Conservation (phyloP, 2,888 invertebrate genomes). For the Leptinotarsa haldemani region DNA sequence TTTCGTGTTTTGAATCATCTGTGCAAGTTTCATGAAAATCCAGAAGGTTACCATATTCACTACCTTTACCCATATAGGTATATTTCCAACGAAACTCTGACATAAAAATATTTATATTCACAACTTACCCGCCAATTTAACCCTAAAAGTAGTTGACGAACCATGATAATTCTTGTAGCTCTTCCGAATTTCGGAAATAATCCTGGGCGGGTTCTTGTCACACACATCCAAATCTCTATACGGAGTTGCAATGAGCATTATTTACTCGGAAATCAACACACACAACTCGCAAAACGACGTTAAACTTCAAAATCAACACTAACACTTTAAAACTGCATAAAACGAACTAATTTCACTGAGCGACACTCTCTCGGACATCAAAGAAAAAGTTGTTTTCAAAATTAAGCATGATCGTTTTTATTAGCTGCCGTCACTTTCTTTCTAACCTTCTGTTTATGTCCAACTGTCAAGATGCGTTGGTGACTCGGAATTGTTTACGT, state of each 20-base stretch:
- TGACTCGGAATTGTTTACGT: slow-evolving; percentile 25
- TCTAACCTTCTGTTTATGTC: background rate
- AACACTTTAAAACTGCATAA: slow-evolving; percentile 22
- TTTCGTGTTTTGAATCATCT: too few species aligned
- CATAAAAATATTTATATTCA: background rate
- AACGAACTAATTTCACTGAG: slow-evolving; percentile 35
- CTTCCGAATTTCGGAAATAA: slow-evolving; percentile 63
- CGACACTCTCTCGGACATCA: slow-evolving; percentile 28
- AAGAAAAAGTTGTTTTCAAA: slow-evolving; percentile 41
- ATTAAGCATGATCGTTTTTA: slow-evolving; percentile 30
- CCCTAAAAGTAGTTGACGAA: slow-evolving; percentile 56
- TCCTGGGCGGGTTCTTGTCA: slow-evolving; percentile 59
- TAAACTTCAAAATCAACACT: slow-evolving; percentile 22
- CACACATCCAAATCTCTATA: slow-evolving; percentile 54
- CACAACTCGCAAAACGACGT: slow-evolving; percentile 21
- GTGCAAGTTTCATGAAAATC: too few species aligned
- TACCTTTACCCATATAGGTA: too few species aligned
- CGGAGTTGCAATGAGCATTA: slow-evolving; percentile 58
- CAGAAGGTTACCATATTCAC: too few species aligned
- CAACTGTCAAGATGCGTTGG: slow-evolving; percentile 22
- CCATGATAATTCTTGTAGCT: slow-evolving; percentile 47
- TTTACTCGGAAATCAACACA: slow-evolving; percentile 23
- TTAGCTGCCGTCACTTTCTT: slow-evolving; percentile 33
- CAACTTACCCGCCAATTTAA: slow-evolving; percentile 60
- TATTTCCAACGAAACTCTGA: too few species aligned